Percentiles rank a stretch among this genome's conserved stretches.
These are phyloP conservation scores for Chalcosyrphus nemorum DNA, from an alignment of 2,888 invertebrate genomes.

Conservation along the genomic window DNA sequence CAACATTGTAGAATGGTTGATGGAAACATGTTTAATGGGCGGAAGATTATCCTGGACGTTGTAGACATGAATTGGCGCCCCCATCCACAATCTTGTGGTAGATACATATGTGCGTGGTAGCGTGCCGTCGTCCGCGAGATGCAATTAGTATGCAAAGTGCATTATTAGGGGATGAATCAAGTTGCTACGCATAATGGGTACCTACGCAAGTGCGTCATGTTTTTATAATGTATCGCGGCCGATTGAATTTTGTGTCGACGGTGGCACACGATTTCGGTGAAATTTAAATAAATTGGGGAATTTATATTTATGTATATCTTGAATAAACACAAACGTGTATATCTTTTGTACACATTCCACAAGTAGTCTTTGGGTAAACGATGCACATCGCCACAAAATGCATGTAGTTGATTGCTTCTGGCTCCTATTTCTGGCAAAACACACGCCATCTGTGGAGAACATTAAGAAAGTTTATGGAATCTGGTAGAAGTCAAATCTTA, in stretches of 20 bases:
- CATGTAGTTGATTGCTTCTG: no score
- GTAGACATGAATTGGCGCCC: conserved; percentile 4
- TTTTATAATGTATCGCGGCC: conserved; percentile 1
- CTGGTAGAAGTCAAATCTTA: not conserved
- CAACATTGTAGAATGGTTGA: conserved; percentile 35
- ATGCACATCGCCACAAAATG: no score
- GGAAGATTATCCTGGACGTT: conserved; percentile 52
- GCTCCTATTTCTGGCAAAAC: not conserved
- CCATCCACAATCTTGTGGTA: not conserved
- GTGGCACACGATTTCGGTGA: not conserved
- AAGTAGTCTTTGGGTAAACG: not conserved
- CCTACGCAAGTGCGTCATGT: not conserved
- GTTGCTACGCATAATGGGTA: not conserved
- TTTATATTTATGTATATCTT: not conserved
- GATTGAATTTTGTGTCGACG: not conserved
- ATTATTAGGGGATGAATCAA: not conserved
- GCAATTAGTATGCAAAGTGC: conserved; percentile 53
- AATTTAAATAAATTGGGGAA: not conserved
- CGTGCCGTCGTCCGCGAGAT: not conserved
- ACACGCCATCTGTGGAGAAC: conserved; percentile 30
- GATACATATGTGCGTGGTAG: no score
- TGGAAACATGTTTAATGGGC: conserved; percentile 60
- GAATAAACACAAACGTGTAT: not conserved
- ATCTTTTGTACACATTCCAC: not conserved
- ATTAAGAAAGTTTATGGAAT: not conserved